Evolutionary conservation across 1,140 invertebrate species (phyloP), one percentile per base, ranked within the genome.

Genomic region (Cardiocondyla obscurior): DNA sequence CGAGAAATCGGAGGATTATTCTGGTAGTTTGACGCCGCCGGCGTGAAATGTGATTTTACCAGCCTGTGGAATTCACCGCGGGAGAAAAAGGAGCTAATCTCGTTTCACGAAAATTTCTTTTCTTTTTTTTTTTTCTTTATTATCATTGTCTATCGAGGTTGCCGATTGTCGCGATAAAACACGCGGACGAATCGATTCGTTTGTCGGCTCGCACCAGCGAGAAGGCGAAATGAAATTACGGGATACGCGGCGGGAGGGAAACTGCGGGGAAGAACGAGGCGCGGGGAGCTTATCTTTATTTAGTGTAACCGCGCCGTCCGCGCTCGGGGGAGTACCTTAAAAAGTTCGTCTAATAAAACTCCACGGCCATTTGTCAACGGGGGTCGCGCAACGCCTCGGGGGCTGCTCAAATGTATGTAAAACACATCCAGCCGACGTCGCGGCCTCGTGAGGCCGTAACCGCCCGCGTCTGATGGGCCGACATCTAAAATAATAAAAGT

Each of bases 401-500:
- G 85, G 73, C 51, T n/a, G 69, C 22, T 67, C 73, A 92, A 93
- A 89, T 86, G 91, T 93, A 94, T 94, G 93, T 94, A 94, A 94
- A 94, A 93, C 91, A 92, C 89, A 93, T 91, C 87, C 60, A 85
- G 79, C 58, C 84, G 81, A 70, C 81, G 83, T 83, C 77, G 85
- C 86, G 89, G 74, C 79, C 79, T 82, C 72, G 83, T 57, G 53
- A 81, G 85, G 87, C 86, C 83, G 86, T 88, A 88, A 88, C 84
- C 73, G 82, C 67, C 46, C 74, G 57, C 39, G 72, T 60, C 86
- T 90, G 91, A 93, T 92, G 91, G 92, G 88, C 86, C 79, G 90
- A 91, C 91, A 93, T 94, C 91, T 94, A 94, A 94, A 94, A 94
- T 94, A 94, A 94, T 94, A 94, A 94, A 94, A 94, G 88, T 92